Evolutionary conservation across 1,140 invertebrate genomes (phyloP), one percentile per base, ranked within the genome.

Genomic region (Papilio dardanus): DNA sequence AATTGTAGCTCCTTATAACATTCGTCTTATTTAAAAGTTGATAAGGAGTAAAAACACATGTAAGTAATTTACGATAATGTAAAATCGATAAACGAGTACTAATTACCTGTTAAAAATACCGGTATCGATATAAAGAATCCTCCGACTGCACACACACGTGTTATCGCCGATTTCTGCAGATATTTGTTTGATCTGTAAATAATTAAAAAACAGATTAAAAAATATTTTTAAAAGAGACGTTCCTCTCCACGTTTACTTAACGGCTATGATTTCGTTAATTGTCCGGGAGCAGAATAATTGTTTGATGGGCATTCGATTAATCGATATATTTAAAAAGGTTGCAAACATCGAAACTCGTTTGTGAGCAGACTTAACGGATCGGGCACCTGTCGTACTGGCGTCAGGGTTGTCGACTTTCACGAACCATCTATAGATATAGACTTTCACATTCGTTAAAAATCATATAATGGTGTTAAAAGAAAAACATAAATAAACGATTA

Each of bases 91-190:
- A 62, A 3, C 21, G 71, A 71, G 74, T 73, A 69, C 69, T 14
- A 71, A 92, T 95, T 93, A 98, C 97, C 97, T 88, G 97, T 98
- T 86, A 98, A 95, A 94, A 98, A 98, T 69, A 98, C 96, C 77
- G 98, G 98, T 94, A 99, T 98, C 76, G 97, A 98, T 84, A 98
- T 96, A 90, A 98, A 98, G 93, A 98, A 98, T 71, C 97, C 97
- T 79, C 97, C 97, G 74, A 98, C 96, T 68, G 98, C 97, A 87
- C 97, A 97, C n/a, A 98, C 96, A 80, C 98, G 94, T 75, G 97
- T 98, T 75, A 97, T 95, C 66, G 97, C 97, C 79, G 97, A 98
- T 93, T 98, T 97, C 89, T 97, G 96, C 89, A 99, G 95, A 93
- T 98, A 99, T 94, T 98, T 97, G 90, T 97, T 97, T 74, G 97